Conservation (phyloP, 2,888 invertebrate genomes). For the Hemithea aestivaria region DNA sequence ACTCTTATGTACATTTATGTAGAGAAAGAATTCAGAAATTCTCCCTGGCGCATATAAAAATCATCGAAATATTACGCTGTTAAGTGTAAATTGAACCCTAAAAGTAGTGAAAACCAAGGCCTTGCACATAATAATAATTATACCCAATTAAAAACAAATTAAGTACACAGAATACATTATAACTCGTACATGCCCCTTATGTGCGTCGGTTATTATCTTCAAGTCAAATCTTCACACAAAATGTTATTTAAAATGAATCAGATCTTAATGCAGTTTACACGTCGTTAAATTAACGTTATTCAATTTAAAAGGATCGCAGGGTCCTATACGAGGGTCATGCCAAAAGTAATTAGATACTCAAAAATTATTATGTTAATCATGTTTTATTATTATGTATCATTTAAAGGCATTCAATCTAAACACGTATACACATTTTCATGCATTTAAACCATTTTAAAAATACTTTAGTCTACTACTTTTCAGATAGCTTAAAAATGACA, state of each 20-base stretch:
- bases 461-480: no score
- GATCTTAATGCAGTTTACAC: constrained; percentile 12
- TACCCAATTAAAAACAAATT: constrained; percentile 46
- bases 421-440: no score
- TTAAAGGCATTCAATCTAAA: no score
- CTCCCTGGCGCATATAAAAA: not conserved
- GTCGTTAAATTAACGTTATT: constrained; percentile 5
- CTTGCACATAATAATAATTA: constrained; percentile 40
- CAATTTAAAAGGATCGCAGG: no score
- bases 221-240: constrained; percentile 19
- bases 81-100: no score
- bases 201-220: constrained; percentile 18
- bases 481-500: no score
- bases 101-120: constrained; percentile 47
- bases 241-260: constrained; percentile 6
- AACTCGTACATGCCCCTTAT: constrained; percentile 24
- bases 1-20: no score
- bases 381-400: no score
- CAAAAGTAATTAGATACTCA: no score
- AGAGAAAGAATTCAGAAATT: constrained; percentile 2
- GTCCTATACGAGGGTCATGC: no score
- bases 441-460: no score
- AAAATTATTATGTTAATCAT: no score
- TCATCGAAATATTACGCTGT: not conserved
- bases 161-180: constrained; percentile 39